Evolutionary conservation across 2,888 invertebrate genomes (phyloP).

Genomic region (Hoplodrina blanda): DNA sequence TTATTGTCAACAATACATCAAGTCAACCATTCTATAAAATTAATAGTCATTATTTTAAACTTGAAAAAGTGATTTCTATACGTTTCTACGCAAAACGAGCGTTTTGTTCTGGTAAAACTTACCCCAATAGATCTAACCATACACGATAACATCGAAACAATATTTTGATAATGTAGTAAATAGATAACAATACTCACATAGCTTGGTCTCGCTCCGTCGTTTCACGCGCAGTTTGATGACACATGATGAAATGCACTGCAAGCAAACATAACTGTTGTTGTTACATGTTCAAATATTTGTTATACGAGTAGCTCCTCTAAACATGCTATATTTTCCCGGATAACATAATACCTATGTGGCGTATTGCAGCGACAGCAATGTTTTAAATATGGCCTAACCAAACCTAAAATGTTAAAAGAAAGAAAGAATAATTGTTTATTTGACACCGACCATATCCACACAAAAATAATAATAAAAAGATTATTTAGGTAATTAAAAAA

Average conservation of each 20-base stretch:
- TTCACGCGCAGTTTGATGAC: conserved; percentile 98
- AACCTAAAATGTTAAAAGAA: too few species aligned
- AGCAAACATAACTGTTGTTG: conserved; percentile 74
- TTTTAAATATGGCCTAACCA: not conserved
- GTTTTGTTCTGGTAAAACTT: too few species aligned
- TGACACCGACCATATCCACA: too few species aligned
- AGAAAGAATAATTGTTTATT: too few species aligned
- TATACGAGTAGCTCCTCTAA: not conserved
- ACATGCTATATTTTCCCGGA: not conserved
- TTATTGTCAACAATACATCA: too few species aligned
- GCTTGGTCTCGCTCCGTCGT: conserved; percentile 95
- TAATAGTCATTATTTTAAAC: too few species aligned
- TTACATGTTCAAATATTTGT: conserved; percentile 27
- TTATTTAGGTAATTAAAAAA: too few species aligned
- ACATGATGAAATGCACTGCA: conserved; percentile 98
- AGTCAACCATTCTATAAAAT: too few species aligned
- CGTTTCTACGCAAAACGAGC: too few species aligned
- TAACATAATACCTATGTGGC: not conserved
- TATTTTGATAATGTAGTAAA: not conserved
- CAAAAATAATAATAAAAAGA: too few species aligned
- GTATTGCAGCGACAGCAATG: not conserved
- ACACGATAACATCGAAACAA: not conserved
- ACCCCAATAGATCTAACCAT: not conserved
- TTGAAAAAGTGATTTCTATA: too few species aligned
- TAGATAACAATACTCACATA: conserved; percentile 92